Percentiles rank a stretch among this genome's conserved stretches.
These are phyloP conservation scores for Orthosia cruda DNA, from an alignment of 2,888 invertebrate genomes.

Conservation along the genomic window DNA sequence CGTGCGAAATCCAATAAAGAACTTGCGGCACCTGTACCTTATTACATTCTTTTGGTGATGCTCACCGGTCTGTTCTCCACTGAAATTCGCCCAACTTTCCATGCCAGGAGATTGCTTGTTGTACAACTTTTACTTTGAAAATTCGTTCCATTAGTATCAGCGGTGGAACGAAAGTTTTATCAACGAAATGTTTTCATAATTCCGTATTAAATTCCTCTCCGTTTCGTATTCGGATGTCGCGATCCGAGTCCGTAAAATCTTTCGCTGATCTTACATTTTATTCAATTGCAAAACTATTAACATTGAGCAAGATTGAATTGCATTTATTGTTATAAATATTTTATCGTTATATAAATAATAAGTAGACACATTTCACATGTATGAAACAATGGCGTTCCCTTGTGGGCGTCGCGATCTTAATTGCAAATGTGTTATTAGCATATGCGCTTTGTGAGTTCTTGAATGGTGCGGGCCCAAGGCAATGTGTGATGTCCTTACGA, in stretches of 20 bases:
- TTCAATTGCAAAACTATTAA: slow-evolving; percentile 45
- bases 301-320: slow-evolving; percentile 39
- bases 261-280: slow-evolving; percentile 40
- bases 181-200: slow-evolving; percentile 83
- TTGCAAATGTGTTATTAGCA: slow-evolving; percentile 90
- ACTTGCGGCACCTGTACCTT: slow-evolving; percentile 90
- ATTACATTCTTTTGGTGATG: slow-evolving; percentile 91
- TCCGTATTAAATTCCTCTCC: slow-evolving; percentile 76
- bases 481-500: slow-evolving; percentile 81
- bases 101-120: slow-evolving; percentile 88
- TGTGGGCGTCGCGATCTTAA: slow-evolving; percentile 88
- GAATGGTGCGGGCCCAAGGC: slow-evolving; percentile 87
- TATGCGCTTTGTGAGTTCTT: slow-evolving; percentile 89
- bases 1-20: slow-evolving; percentile 92
- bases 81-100: slow-evolving; percentile 88
- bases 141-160: slow-evolving; percentile 89
- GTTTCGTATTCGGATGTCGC: slow-evolving; percentile 66
- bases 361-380: slow-evolving; percentile 79
- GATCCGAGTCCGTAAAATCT: slow-evolving; percentile 56
- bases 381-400: slow-evolving; percentile 88
- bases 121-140: slow-evolving; percentile 89
- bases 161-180: slow-evolving; percentile 82
- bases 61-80: slow-evolving; percentile 81
- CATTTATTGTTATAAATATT: slow-evolving; percentile 51
- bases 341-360: slow-evolving; percentile 72